These are phyloP conservation scores for Cassiopea xamachana DNA, from an alignment of 30 jellyfish, hydroid and myxozoan genomes.

Conservation along the genomic window DNA sequence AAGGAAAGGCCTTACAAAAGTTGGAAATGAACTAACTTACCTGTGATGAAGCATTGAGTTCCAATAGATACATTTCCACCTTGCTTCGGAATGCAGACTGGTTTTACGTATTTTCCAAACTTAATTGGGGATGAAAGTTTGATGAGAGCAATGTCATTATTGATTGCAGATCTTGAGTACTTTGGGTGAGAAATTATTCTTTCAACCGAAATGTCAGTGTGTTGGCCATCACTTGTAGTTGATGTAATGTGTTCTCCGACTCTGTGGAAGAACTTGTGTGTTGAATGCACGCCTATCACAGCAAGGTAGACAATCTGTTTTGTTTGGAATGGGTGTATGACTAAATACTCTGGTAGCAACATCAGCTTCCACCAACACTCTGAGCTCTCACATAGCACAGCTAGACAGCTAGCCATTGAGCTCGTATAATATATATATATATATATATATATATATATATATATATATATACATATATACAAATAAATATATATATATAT, in stretches of 20 bases:
- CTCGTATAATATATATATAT: too few species aligned
- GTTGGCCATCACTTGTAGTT: conserved; percentile 53
- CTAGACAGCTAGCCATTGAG: too few species aligned
- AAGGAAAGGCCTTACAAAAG: background rate
- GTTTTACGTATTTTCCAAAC: conserved; percentile 72
- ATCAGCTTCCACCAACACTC: background rate
- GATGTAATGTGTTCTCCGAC: conserved; percentile 73
- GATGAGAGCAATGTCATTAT: conserved; percentile 88
- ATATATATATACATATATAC: too few species aligned
- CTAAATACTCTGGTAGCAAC: too few species aligned
- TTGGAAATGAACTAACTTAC: conserved; percentile 16
- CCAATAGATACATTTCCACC: conserved; percentile 78
- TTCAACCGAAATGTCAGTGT: conserved; percentile 44
- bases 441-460: too few species aligned
- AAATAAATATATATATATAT: too few species aligned
- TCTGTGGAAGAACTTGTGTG: background rate
- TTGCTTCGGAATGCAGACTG: conserved; percentile 85
- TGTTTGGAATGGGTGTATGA: too few species aligned
- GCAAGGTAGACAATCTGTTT: too few species aligned
- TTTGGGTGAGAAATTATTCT: conserved; percentile 71
- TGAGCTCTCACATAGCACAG: too few species aligned
- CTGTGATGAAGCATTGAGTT: conserved; percentile 84
- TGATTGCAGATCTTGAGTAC: conserved; percentile 48
- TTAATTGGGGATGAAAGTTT: conserved; percentile 70
- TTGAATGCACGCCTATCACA: too few species aligned